These are phyloP conservation scores for Papilio gigon DNA, from an alignment of 2,888 invertebrate genomes.

Conservation along the genomic window DNA sequence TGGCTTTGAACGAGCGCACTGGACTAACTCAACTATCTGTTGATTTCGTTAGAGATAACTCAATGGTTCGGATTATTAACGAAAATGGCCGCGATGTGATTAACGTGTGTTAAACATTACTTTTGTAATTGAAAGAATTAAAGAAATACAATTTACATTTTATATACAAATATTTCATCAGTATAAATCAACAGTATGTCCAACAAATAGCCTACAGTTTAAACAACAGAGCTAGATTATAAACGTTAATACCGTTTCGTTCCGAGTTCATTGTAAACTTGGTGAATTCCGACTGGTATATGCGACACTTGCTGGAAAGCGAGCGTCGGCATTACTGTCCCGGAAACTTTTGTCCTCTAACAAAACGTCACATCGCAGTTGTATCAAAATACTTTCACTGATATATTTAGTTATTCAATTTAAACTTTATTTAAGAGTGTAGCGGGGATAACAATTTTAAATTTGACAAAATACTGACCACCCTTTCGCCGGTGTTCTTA, in stretches of 20 bases:
- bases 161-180: too few species aligned
- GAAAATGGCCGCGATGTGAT: slow-evolving; percentile 7
- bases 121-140: neutral
- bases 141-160: neutral
- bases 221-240: neutral
- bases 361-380: neutral
- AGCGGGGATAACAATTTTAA: too few species aligned
- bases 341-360: slow-evolving; percentile 19
- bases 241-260: slow-evolving; percentile 29
- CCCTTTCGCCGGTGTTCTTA: too few species aligned
- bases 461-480: too few species aligned
- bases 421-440: neutral
- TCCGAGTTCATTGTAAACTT: slow-evolving; percentile 28
- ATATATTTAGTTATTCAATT: neutral
- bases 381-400: neutral
- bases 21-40: slow-evolving; percentile 38
- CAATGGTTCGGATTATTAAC: slow-evolving; percentile 36
- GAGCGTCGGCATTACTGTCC: slow-evolving; percentile 18
- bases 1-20: slow-evolving; percentile 26
- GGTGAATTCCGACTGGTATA: slow-evolving; percentile 5
- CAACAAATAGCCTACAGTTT: neutral
- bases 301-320: slow-evolving; percentile 10
- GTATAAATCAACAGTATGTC: neutral
- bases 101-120: neutral
- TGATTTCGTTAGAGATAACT: slow-evolving; percentile 41